Evolutionary conservation across 2,888 invertebrate genomes (phyloP).

Genomic region (Eurois occulta): DNA sequence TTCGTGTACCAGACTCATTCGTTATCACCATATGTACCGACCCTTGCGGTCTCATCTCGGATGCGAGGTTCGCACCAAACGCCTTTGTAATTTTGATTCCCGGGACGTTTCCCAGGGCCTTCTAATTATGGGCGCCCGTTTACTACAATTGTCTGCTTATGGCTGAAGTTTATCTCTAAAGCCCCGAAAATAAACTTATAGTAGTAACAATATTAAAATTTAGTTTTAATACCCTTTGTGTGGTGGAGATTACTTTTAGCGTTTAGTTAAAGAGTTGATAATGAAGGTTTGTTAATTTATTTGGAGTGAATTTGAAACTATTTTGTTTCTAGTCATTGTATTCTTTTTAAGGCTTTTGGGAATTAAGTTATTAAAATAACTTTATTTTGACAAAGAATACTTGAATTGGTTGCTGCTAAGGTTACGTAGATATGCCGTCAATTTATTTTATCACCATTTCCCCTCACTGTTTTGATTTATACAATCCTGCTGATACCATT

Average conservation of each 20-base stretch:
- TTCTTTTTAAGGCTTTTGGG: not conserved
- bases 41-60: slow-evolving; percentile 76
- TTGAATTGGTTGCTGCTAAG: not conserved
- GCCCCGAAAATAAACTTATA: slow-evolving; percentile 45
- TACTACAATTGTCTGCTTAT: slow-evolving; percentile 72
- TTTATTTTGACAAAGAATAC: not conserved
- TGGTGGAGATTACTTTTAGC: slow-evolving; percentile 33
- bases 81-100: slow-evolving; percentile 80
- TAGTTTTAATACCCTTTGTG: slow-evolving; percentile 44
- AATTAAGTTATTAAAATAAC: not conserved
- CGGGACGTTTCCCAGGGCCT: slow-evolving; percentile 69
- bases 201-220: slow-evolving; percentile 50
- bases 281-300: slow-evolving; percentile 30
- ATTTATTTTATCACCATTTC: slow-evolving; percentile 3
- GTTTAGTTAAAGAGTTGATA: slow-evolving; percentile 32
- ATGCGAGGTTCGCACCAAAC: slow-evolving; percentile 72
- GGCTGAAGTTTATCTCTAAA: slow-evolving; percentile 62
- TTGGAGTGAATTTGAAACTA: slow-evolving; percentile 14
- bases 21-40: slow-evolving; percentile 75
- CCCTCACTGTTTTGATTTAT: not conserved
- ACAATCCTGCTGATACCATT: not conserved
- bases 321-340: slow-evolving; percentile 11
- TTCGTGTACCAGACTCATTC: slow-evolving; percentile 67
- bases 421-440: not conserved
- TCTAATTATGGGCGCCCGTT: slow-evolving; percentile 74